Evolutionary conservation across 64 coral and sea anemone genomes (phyloP).

Genomic region (Catalaphyllia jardinei): DNA sequence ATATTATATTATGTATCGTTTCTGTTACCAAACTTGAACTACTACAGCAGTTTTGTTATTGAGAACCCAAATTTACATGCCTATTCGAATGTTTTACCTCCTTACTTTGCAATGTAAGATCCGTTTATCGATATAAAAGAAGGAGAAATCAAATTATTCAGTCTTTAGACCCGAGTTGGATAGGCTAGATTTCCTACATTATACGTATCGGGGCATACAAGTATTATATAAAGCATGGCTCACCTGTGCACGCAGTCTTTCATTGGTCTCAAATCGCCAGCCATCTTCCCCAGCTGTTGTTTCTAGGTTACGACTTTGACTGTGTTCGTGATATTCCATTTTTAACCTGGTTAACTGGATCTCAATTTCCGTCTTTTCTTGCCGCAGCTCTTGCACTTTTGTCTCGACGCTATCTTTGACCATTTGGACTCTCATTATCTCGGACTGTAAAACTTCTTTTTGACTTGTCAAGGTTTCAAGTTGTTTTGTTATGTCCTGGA

Average conservation of each 20-base stretch:
- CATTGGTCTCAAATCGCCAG: background rate
- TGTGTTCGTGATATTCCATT: background rate
- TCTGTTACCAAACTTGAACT: no score
- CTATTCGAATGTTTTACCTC: no score
- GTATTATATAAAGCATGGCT: no score
- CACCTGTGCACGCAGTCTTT: background rate
- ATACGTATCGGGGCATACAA: no score
- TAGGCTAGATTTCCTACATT: no score
- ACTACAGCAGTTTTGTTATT: no score
- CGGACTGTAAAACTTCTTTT: constrained; percentile 44
- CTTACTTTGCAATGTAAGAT: no score
- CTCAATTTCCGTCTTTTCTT: constrained; percentile 16
- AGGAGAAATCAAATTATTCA: no score
- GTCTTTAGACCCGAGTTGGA: no score
- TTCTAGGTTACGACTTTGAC: background rate
- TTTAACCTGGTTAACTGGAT: background rate
- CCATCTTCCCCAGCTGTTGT: background rate
- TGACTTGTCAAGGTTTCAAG: constrained; percentile 52
- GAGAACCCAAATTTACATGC: no score
- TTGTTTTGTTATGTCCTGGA: constrained; percentile 31
- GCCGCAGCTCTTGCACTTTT: constrained; percentile 25
- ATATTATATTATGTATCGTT: no score
- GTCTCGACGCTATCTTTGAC: constrained; percentile 51
- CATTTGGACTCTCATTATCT: constrained; percentile 52
- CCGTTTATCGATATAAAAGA: no score